phyloP scores from a whole-genome alignment of 2,797 vertebrate genomes.

The Bryconaethiops microstoma region DNA sequence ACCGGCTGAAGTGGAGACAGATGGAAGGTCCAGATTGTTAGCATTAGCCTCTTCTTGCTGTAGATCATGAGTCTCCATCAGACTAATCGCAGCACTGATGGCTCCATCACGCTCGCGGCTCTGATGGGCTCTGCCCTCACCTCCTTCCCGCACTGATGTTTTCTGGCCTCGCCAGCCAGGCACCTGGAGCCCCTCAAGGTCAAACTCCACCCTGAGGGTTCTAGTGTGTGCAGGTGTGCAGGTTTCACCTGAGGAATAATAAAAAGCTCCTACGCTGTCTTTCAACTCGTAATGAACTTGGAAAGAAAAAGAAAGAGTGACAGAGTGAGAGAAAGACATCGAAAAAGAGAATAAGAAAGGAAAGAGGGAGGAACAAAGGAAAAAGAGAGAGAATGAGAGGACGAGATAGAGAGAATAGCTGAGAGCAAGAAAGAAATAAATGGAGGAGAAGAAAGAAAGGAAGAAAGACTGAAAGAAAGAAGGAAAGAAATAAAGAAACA shows the following conservation, averaged over 20 bases:
- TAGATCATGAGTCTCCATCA: constrained; percentile 48
- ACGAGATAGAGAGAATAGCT: no score
- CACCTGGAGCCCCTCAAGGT: not conserved
- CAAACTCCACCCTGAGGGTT: not conserved
- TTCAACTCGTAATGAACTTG: not conserved
- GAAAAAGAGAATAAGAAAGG: no score
- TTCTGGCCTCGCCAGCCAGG: not conserved
- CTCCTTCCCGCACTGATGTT: not conserved
- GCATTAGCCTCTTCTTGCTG: constrained; percentile 35
- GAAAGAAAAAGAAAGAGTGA: no score
- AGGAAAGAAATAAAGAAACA: no score
- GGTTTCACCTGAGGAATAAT: not conserved
- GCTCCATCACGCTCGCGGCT: constrained; percentile 24
- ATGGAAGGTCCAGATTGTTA: constrained; percentile 48
- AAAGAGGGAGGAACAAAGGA: no score
- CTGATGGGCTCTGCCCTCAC: not conserved
- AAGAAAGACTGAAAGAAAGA: no score
- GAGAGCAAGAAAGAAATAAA: no score
- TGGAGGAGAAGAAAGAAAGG: no score
- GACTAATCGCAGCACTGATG: constrained; percentile 39
- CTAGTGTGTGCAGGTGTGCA: not conserved
- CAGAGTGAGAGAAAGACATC: no score
- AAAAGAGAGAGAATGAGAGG: no score
- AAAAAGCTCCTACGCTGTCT: not conserved
- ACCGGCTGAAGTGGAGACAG: constrained; percentile 47